Evolutionary conservation across 2,113 vertebrate species (phyloP).

Genomic region (Sphyrna mokarran): DNA sequence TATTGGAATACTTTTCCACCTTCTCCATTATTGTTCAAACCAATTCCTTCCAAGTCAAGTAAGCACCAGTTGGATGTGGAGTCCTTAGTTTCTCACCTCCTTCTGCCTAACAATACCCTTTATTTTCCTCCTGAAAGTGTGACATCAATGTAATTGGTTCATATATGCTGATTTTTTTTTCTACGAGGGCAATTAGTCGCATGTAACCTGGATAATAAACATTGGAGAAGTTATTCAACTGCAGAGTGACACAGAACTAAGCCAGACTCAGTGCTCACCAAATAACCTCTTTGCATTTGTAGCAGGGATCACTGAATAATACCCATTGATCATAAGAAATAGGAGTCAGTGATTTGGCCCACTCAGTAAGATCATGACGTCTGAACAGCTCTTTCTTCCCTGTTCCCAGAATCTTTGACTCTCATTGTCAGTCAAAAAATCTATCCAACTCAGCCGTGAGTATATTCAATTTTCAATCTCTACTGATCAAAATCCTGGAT

Average conservation of each 20-base stretch:
- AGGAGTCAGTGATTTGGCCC: not conserved
- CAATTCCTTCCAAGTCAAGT: not conserved
- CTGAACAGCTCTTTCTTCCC: not conserved
- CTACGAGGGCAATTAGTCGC: not conserved
- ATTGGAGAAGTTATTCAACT: not conserved
- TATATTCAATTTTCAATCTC: not conserved
- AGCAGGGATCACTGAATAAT: not conserved
- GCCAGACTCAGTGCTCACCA: not conserved
- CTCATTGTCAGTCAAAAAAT: not conserved
- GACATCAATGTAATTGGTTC: not conserved
- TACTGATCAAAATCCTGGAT: not conserved
- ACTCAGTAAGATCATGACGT: not conserved
- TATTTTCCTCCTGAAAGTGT: not conserved
- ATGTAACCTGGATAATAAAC: not conserved
- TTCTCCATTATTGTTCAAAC: conserved; percentile 4
- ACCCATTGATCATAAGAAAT: not conserved
- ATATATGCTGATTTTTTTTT: not conserved
- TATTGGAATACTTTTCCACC: not conserved
- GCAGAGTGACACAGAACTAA: not conserved
- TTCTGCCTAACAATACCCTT: not conserved
- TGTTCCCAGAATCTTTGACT: not conserved
- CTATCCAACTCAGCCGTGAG: not conserved
- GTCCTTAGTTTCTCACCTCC: not conserved
- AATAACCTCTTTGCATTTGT: not conserved
- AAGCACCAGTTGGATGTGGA: not conserved